A percentile compares a stretch with the other conserved stretches of the same genome.
Evolutionary conservation across 2,113 vertebrate species (phyloP).

Genomic region (Antidorcas marsupialis): DNA sequence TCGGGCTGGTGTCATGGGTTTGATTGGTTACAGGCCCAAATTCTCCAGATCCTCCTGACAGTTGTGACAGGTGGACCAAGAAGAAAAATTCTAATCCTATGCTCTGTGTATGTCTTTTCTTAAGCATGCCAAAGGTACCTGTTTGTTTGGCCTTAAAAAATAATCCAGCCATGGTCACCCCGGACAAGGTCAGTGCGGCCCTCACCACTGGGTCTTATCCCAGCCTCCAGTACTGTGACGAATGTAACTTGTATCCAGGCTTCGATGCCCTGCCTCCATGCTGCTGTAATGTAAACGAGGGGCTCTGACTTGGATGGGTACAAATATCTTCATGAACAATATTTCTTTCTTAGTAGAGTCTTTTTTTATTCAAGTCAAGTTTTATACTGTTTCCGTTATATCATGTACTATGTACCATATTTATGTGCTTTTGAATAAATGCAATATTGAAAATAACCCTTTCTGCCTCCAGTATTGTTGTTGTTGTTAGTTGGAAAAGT

Average conservation of each 20-base stretch:
- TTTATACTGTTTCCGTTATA: neutral
- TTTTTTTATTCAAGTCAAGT: constrained; percentile 34
- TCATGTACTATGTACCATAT: neutral
- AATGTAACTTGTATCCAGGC: neutral
- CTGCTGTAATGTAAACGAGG: constrained; percentile 22
- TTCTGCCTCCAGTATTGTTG: neutral
- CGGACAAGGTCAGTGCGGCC: neutral
- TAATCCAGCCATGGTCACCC: neutral
- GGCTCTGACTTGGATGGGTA: constrained; percentile 18
- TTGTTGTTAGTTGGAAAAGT: neutral
- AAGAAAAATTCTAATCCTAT: neutral
- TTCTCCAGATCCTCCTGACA: neutral
- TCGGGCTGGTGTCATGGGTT: neutral
- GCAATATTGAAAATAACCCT: constrained; percentile 1
- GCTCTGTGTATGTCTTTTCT: constrained; percentile 23
- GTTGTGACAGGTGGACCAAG: neutral
- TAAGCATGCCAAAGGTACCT: neutral
- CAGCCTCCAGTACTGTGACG: neutral
- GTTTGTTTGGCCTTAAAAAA: neutral
- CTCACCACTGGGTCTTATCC: rapidly evolving
- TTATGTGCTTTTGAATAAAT: constrained; percentile 40
- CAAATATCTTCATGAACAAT: neutral
- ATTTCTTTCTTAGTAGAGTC: constrained; percentile 22
- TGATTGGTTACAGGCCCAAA: neutral
- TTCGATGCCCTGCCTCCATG: constrained; percentile 9